phyloP scores from a whole-genome alignment of 2,888 invertebrate genomes.

The Oligia strigilis region DNA sequence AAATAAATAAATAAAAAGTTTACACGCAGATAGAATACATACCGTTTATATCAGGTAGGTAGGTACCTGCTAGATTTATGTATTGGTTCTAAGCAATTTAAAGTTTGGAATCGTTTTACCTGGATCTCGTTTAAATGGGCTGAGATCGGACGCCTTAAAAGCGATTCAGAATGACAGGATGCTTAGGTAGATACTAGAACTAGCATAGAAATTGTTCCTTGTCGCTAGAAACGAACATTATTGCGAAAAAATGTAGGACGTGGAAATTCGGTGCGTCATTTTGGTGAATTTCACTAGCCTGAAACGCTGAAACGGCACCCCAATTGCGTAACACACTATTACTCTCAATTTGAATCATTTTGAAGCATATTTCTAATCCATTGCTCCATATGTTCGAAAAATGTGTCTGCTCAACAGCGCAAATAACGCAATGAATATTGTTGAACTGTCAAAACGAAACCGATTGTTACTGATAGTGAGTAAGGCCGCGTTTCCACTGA shows the following conservation, averaged over 20 bases:
- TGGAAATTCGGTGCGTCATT: background rate
- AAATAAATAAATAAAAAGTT: no score
- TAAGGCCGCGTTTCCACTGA: no score
- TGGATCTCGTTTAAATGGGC: constrained; percentile 6
- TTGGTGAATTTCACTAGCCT: background rate
- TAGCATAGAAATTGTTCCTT: background rate
- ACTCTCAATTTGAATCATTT: no score
- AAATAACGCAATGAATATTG: no score
- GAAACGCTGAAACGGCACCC: no score
- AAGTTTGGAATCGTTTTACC: constrained; percentile 33
- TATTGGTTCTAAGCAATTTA: constrained; percentile 25
- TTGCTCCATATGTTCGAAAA: no score
- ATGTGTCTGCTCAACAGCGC: no score
- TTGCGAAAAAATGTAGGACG: background rate
- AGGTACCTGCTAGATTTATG: background rate
- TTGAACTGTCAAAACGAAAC: no score
- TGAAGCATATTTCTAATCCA: no score
- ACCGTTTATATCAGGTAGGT: background rate
- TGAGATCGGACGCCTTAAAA: constrained; percentile 19
- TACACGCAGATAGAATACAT: background rate
- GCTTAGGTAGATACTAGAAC: background rate
- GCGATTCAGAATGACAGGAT: constrained; percentile 5
- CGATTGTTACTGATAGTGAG: no score
- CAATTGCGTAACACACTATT: no score
- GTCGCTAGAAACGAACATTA: background rate